A percentile compares a stretch with the other conserved stretches of the same genome.
phyloP scores from a whole-genome alignment of 2,113 vertebrate genomes.

The Sinocyclocheilus anophthalmus region DNA sequence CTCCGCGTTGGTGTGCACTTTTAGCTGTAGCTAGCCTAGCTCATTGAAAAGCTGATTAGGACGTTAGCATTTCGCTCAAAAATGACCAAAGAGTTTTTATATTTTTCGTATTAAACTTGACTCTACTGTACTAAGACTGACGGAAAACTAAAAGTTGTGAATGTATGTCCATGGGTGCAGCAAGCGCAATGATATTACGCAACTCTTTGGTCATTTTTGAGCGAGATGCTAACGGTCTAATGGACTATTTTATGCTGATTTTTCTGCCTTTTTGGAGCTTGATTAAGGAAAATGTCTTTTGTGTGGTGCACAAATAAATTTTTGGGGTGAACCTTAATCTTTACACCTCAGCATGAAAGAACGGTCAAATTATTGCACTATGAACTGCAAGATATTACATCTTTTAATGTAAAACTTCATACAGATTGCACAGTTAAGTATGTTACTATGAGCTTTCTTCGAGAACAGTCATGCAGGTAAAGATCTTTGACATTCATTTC shows the following conservation, averaged over 20 bases:
- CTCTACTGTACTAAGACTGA: too few species aligned
- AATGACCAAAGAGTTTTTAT: too few species aligned
- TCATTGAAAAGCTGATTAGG: too few species aligned
- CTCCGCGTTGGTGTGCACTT: too few species aligned
- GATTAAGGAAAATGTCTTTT: background rate
- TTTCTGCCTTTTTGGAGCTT: background rate
- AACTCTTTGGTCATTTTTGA: too few species aligned
- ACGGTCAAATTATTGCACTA: background rate
- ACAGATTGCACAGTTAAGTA: background rate
- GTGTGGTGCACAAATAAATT: background rate
- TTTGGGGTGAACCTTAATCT: background rate
- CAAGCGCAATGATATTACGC: too few species aligned
- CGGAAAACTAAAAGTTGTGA: too few species aligned
- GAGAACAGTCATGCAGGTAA: slow-evolving; percentile 13
- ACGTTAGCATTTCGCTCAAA: too few species aligned
- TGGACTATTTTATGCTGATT: background rate
- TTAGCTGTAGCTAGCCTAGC: too few species aligned
- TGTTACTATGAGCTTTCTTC: background rate
- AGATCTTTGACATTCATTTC: slow-evolving; percentile 17
- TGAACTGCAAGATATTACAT: background rate
- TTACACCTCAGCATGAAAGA: background rate
- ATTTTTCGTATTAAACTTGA: too few species aligned
- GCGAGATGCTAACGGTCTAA: background rate
- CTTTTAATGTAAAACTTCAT: slow-evolving; percentile 16
- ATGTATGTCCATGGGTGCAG: too few species aligned